A percentile compares a stretch with the other conserved stretches of the same genome.
These are phyloP conservation scores for Pleuronectes platessa DNA, from an alignment of 2,113 vertebrate genomes.

Conservation along the genomic window DNA sequence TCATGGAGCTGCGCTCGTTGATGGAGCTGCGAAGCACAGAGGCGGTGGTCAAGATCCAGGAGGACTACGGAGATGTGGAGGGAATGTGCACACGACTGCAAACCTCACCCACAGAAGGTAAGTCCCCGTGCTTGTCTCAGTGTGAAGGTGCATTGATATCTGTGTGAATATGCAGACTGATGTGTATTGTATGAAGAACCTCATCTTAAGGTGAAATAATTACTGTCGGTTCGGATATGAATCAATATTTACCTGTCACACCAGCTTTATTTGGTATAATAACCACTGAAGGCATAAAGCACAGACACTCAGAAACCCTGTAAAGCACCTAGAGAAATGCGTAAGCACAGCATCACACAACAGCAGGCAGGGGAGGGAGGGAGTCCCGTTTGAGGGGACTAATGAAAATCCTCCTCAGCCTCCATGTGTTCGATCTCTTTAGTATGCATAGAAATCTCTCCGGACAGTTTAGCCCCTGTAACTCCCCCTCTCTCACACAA, in stretches of 20 bases:
- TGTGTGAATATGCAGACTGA: slow-evolving; percentile 22
- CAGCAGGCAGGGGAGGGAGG: slow-evolving; percentile 39
- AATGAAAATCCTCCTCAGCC: slow-evolving; percentile 52
- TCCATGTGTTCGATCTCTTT: slow-evolving; percentile 52
- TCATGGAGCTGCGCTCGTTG: slow-evolving; percentile 95
- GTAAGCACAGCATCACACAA: slow-evolving; percentile 50
- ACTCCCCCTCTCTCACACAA: slow-evolving; percentile 15
- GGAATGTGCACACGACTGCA: slow-evolving; percentile 94
- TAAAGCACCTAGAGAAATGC: slow-evolving; percentile 54
- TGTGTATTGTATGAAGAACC: neutral
- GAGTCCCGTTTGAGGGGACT: slow-evolving; percentile 60
- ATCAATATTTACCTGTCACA: neutral
- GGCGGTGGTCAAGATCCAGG: slow-evolving; percentile 97
- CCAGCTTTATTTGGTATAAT: slow-evolving; percentile 6
- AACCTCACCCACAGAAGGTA: slow-evolving; percentile 96
- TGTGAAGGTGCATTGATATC: slow-evolving; percentile 19
- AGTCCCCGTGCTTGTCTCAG: slow-evolving; percentile 55
- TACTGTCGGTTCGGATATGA: neutral
- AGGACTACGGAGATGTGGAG: slow-evolving; percentile 92
- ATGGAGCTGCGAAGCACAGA: slow-evolving; percentile 98
- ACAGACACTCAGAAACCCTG: slow-evolving; percentile 10
- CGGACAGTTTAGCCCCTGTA: slow-evolving; percentile 45
- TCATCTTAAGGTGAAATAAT: neutral
- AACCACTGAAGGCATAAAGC: neutral
- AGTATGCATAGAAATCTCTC: slow-evolving; percentile 64